phyloP scores from a whole-genome alignment of 1,140 invertebrate genomes.

The Dolichoris vasculosae region DNA sequence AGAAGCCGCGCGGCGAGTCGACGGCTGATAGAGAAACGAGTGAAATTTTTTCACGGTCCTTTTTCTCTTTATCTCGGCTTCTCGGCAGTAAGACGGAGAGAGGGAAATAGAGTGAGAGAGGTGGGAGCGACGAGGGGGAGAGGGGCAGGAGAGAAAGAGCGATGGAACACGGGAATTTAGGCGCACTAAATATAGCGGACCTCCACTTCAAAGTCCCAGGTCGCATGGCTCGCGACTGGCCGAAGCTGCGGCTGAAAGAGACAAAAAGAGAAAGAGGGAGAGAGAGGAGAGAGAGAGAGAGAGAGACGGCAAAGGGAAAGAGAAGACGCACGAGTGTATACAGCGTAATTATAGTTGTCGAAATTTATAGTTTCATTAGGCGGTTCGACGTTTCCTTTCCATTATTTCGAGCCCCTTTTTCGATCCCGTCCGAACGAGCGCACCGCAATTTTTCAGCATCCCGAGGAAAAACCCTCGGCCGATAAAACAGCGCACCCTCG shows the following conservation, averaged over 20 bases:
- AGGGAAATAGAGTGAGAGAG: background rate
- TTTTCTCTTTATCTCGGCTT: background rate
- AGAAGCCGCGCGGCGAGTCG: background rate
- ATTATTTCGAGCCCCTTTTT: no score
- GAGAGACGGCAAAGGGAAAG: background rate
- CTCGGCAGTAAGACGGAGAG: background rate
- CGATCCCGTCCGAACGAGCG: no score
- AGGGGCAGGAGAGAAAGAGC: conserved; percentile 49
- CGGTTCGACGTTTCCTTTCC: background rate
- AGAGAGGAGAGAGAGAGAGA: background rate
- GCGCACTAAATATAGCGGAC: conserved; percentile 65
- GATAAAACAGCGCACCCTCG: background rate
- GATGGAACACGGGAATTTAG: conserved; percentile 58
- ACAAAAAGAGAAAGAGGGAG: conserved; percentile 39
- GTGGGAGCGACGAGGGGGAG: conserved; percentile 28
- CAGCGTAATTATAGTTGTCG: conserved; percentile 19
- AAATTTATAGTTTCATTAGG: background rate
- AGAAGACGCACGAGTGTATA: background rate
- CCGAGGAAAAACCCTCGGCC: background rate
- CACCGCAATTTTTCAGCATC: background rate
- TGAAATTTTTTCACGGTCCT: conserved; percentile 12
- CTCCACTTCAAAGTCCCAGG: conserved; percentile 61
- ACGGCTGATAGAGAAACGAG: background rate
- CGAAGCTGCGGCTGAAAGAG: background rate
- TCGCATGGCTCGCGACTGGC: conserved; percentile 43